Evolutionary conservation across 2,888 invertebrate species (phyloP).

Genomic region (Latrodectus hesperus): DNA sequence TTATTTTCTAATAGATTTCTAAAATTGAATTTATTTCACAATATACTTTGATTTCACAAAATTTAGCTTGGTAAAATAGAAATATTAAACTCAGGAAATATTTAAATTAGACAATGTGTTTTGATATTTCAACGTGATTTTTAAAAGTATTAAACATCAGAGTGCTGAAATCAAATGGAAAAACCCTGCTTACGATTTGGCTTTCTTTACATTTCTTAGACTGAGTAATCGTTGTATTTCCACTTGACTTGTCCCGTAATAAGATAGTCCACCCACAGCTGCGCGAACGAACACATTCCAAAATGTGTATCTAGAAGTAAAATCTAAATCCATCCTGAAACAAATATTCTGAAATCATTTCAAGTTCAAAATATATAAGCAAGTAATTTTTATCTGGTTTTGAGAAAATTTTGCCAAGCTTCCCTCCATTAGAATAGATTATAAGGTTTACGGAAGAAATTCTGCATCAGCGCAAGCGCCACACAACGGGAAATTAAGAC

Average conservation of each 20-base stretch:
- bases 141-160: background rate
- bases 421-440: no score
- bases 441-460: no score
- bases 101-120: background rate
- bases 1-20: background rate
- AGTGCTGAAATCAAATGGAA: background rate
- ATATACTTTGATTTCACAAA: background rate
- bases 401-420: no score
- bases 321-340: slow-evolving; percentile 17
- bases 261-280: background rate
- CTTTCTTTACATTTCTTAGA: background rate
- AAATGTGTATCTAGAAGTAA: slow-evolving; percentile 26
- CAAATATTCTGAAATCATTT: background rate
- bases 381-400: no score
- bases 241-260: slow-evolving; percentile 29
- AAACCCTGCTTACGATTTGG: slow-evolving; percentile 7
- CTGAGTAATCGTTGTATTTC: slow-evolving; percentile 44
- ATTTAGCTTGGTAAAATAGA: background rate
- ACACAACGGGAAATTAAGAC: no score
- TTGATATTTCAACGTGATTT: background rate
- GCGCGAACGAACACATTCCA: slow-evolving; percentile 8
- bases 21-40: background rate
- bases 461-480: no score
- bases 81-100: background rate
- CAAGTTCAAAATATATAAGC: no score